These are phyloP conservation scores for Agrypnia vestita DNA, from an alignment of 1,140 invertebrate species.

Conservation along the genomic window DNA sequence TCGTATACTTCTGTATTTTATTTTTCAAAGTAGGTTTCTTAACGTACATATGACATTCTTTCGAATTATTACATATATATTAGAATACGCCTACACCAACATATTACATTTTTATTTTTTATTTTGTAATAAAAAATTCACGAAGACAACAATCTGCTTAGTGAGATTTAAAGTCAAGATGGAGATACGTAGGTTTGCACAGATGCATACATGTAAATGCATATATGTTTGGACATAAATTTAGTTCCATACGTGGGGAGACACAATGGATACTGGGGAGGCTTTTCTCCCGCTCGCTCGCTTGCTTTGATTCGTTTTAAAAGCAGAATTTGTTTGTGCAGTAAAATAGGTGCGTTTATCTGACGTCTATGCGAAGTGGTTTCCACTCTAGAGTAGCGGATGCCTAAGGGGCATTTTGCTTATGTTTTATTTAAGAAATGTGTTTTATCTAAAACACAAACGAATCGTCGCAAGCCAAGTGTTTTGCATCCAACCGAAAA, in stretches of 20 bases:
- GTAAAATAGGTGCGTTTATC: constrained; percentile 40
- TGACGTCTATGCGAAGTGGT: constrained; percentile 41
- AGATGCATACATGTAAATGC: background rate
- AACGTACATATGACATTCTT: too few relatives aligned
- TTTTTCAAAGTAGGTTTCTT: background rate
- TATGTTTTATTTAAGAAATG: constrained; percentile 24
- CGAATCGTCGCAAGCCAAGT: too few relatives aligned
- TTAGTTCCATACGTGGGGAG: background rate
- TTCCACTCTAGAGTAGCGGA: constrained; percentile 25
- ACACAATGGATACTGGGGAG: constrained; percentile 17
- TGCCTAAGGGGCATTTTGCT: constrained; percentile 23
- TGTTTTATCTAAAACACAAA: background rate
- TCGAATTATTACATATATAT: too few relatives aligned
- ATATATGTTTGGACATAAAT: constrained; percentile 14
- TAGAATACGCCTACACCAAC: too few relatives aligned
- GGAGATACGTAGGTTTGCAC: background rate
- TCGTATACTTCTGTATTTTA: background rate
- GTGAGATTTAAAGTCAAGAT: too few relatives aligned
- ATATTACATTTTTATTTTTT: too few relatives aligned
- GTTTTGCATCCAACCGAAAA: too few relatives aligned
- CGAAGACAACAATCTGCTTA: too few relatives aligned
- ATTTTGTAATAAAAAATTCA: too few relatives aligned
- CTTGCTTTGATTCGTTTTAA: constrained; percentile 48
- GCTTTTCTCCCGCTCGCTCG: constrained; percentile 27
- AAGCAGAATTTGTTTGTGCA: constrained; percentile 43